A percentile compares a stretch with the other conserved stretches of the same genome.
Evolutionary conservation across 1,140 invertebrate species (phyloP).

Genomic region (Drosophila teissieri): DNA sequence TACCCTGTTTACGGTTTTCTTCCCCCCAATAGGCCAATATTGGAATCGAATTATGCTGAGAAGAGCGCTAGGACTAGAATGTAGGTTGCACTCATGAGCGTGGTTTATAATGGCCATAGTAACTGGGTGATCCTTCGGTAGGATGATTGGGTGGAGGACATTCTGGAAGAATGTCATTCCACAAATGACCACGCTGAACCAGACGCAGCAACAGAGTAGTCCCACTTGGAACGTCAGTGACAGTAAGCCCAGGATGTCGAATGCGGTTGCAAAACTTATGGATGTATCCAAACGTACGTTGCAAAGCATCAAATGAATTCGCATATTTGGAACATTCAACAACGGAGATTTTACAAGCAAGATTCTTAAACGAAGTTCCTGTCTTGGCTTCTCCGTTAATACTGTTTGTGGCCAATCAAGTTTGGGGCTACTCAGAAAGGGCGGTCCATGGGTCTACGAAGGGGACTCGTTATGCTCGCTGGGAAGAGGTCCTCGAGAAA

Average conservation of each 20-base stretch:
- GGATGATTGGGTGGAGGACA: background rate
- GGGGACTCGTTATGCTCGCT: no score
- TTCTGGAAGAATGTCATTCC: background rate
- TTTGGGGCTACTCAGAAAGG: no score
- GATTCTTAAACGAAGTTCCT: no score
- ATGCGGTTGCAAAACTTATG: background rate
- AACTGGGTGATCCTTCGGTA: background rate
- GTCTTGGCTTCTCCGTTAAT: no score
- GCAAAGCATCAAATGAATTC: background rate
- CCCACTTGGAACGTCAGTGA: no score
- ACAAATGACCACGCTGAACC: no score
- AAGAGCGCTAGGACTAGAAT: background rate
- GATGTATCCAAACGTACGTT: background rate
- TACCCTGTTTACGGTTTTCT: background rate
- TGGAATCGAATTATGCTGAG: background rate
- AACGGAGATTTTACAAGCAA: no score
- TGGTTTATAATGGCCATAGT: background rate
- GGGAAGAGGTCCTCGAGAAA: no score
- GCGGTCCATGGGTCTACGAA: no score
- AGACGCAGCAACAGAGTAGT: no score
- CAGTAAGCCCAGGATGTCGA: no score
- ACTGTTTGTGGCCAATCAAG: no score
- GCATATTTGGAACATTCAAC: background rate
- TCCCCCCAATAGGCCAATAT: background rate
- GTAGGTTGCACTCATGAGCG: background rate